Evolutionary conservation across 2,888 invertebrate genomes (phyloP), one percentile per base, ranked within the genome.

Genomic region (Zele albiditarsus): DNA sequence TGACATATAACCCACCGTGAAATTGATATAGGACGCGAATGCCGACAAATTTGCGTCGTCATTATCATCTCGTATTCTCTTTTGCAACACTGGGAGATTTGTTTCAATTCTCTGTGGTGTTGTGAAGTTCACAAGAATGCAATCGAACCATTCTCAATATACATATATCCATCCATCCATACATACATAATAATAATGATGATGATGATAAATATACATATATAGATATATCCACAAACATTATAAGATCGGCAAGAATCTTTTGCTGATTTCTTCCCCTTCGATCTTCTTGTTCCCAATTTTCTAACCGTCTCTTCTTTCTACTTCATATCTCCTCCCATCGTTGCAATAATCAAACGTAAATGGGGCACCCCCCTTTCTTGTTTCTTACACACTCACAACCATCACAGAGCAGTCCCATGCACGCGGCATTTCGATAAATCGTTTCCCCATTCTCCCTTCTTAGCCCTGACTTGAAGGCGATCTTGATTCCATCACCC

Each of bases 21-120:
- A 88, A 88, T 88, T 88, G 87, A 83, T 85, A 87, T 83, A 83
- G 86, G 85, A 85, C 85, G 84, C 83, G 82, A 86, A 87, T 85
- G 86, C 85, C 84, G 78, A 77, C 74, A 80, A 78, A 86, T 82
- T 79, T 82, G 88, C 87, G 78, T 68, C 83, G 84, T 88, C 88
- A 88, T 81, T 82, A 81, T 83, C 81, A 81, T 82, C 82, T 84
- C 82, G 83, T 84, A 74, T 75, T 73, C 75, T 49, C 23, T 63
- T 28, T 60, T 16, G 28, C 60, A 60, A 60, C 60, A 60, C 60
- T 27, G 16, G 16, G 8, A 14, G 27, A 63, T 63, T 63, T 31
- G 63, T 63, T 38, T 33, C 10, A 63, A 63, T 5, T 16, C 20
- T 33, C 6, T 63, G 33, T 62, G 3, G 12, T 27, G 8, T 16